Evolutionary conservation across 2,888 invertebrate genomes (phyloP).

Genomic region (Sialis fuliginosa): DNA sequence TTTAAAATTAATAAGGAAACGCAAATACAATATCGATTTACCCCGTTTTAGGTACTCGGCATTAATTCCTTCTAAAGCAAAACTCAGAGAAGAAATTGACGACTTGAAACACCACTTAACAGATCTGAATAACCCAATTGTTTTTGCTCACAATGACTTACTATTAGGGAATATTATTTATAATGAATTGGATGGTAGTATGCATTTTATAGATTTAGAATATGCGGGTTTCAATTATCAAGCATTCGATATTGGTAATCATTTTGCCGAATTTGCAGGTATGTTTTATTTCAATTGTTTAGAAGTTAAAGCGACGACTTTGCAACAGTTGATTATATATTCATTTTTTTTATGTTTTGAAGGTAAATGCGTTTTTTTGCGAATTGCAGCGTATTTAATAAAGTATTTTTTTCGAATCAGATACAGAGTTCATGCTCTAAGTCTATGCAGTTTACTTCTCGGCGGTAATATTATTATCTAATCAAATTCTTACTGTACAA

Average conservation of each 20-base stretch:
- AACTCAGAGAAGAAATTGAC: conserved; percentile 51
- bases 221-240: conserved; percentile 89
- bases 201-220: conserved; percentile 94
- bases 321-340: too few species aligned
- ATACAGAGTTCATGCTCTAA: too few species aligned
- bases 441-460: too few species aligned
- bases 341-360: too few species aligned
- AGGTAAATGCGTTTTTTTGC: not conserved
- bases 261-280: conserved; percentile 96
- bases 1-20: not conserved
- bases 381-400: not conserved
- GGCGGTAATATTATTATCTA: not conserved
- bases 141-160: conserved; percentile 95
- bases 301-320: too few species aligned
- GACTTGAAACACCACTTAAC: conserved; percentile 42
- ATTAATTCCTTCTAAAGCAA: conserved; percentile 44
- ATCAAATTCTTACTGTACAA: too few species aligned
- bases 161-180: conserved; percentile 87
- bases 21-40: conserved; percentile 4
- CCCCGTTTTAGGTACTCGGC: conserved; percentile 40
- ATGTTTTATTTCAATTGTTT: conserved; percentile 17
- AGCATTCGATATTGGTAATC: conserved; percentile 93
- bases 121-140: conserved; percentile 53
- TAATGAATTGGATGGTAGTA: conserved; percentile 43
- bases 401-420: not conserved